Conservation (phyloP, 2,113 vertebrate genomes). For the Ahaetulla prasina region DNA sequence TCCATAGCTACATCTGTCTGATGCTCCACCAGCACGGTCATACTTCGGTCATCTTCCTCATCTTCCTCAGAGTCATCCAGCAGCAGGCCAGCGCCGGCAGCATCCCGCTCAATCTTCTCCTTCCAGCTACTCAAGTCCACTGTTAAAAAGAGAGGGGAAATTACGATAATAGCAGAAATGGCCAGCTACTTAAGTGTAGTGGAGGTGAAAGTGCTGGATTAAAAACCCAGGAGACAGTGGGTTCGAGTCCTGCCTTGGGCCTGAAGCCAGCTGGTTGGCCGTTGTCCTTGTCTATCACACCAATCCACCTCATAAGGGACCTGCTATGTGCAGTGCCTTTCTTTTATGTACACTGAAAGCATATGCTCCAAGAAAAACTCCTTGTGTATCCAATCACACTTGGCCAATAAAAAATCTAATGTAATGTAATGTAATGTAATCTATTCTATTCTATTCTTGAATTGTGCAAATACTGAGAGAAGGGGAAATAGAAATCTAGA, state of each 20-base stretch:
- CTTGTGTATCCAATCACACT: no score
- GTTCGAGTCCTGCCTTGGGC: background rate
- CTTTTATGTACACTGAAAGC: no score
- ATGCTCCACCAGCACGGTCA: conserved; percentile 75
- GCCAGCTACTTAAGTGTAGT: background rate
- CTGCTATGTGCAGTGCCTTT: background rate
- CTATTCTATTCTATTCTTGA: no score
- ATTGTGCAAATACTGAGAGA: background rate
- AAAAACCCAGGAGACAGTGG: background rate
- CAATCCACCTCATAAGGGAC: background rate
- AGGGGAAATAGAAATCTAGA: background rate
- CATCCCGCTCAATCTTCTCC: conserved; percentile 84
- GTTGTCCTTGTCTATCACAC: background rate
- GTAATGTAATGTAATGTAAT: no score
- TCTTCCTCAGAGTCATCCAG: conserved; percentile 68
- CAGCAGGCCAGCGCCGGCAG: conserved; percentile 49
- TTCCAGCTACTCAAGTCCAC: conserved; percentile 89
- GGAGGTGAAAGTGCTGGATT: background rate
- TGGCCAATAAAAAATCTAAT: no score
- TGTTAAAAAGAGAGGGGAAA: conserved; percentile 38
- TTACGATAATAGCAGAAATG: background rate
- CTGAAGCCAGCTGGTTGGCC: background rate
- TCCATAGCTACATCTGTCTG: conserved; percentile 78
- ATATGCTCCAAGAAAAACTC: no score
- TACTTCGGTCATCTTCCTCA: conserved; percentile 64